Base-by-base conservation (phyloP, 2,113 vertebrate species). In the Pyxicephalus adspersus region DNA sequence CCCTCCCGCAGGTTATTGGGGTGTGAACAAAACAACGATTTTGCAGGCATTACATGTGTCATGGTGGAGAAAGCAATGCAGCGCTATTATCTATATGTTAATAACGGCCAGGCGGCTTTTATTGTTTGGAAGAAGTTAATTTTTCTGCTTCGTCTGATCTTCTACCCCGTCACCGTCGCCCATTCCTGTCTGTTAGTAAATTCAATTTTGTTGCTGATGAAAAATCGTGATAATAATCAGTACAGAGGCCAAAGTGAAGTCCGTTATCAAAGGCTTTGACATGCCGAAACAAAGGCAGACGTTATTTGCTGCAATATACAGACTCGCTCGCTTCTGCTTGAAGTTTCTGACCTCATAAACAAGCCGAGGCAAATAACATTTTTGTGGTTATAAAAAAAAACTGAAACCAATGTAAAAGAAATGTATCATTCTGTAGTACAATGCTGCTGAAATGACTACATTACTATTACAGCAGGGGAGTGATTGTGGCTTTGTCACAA, bases 31-130 rank as follows among this genome's bases (percentile, higher is more conserved):
- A 76, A 25, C 1, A 83, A 31, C 8, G 77, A 11, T 1, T 83
- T 20, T 63, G 64, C 3, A 51, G 20, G 64, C 54, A 73, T 64
- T 81, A 16, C 31, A 22, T 81, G 81, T 84, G 25, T 64, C 67
- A 31, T 1, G 55, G 4, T 3, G 84, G 60, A 9, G 20, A 82
- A 26, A 17, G 2, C 29, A 23, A 67, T 70, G 76, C 13, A 5
- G 38, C 1, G 60, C 0, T 76, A 19, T 60, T 77, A 78, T 81
- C 61, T 84, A 26, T 58, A 78, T 84, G 76, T 22, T 84, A 85
- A 79, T 76, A 34, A 81, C 79, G 83, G 64, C 26, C 83, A 51
- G 5, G 2, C 31, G 76, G 75, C 28, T 64, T 71, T 38, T 78
- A 64, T 1, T 51, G 25, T 85, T 83, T 11, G 6, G 31, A 45